Base-by-base conservation (phyloP, 2,113 vertebrate species). In the Lathamus discolor region DNA sequence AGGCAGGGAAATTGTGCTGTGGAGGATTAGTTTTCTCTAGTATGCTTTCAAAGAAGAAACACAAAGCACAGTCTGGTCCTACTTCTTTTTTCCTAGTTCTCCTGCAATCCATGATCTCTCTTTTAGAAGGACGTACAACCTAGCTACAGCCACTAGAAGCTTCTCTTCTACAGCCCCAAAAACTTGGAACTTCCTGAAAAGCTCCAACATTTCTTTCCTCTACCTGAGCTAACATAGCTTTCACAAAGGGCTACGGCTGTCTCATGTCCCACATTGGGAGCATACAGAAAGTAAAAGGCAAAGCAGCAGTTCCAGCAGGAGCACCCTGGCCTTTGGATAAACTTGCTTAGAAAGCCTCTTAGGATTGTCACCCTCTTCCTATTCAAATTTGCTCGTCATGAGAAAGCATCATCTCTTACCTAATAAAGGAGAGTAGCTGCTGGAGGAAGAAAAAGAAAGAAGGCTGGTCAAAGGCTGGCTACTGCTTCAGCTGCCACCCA, bases 221-320 rank as follows among this genome's bases (percentile, higher is more conserved):
- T 17, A 29, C 28, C 8, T 1, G n/a, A 77, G 72, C 44, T 59
- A 18, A 33, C 19, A 4, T 0, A 1, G 70, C 12, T 41, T 11
- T 19, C 14, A 63, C 35, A 22, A 52, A 87, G 78, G 43, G 33
- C 68, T 19, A 23, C 13, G 57, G 73, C 83, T 62, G 39, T 2
- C 35, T 27, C 61, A 16, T 2, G 33, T 41, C 37, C 59, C n/a
- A 16, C 1, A 1, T 7, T 0, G 8, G 52, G 39, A 41, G 33
- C 12, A 1, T 3, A 14, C 1, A 27, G 77, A 31, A 51, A 61
- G 54, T 37, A 31, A n/a, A 76, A 29, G 18, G 37, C 46, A 75
- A 86, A 51, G 6, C 7, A 6, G 46, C 23, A 12, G 44, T 7
- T 14, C 19, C 41, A 57, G 54, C 13, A 8, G 28, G 52, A 8